A percentile compares a stretch with the other conserved stretches of the same genome.
phyloP scores from a whole-genome alignment of 2,888 invertebrate genomes.

The Prenolepis imparis region DNA sequence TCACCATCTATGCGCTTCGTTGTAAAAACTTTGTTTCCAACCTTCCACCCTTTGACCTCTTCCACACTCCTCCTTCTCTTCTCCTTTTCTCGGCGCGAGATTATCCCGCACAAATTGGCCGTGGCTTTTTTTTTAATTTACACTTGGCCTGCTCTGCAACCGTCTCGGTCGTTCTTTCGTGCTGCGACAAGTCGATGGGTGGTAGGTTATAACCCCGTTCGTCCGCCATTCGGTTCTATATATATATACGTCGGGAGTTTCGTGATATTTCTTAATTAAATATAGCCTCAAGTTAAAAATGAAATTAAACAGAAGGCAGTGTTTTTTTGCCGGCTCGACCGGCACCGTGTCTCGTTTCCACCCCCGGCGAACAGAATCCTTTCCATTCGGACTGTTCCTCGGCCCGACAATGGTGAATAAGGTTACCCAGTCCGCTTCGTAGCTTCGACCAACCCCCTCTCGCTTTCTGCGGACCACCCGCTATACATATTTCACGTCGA shows the following conservation, averaged over 20 bases:
- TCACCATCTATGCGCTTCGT: background rate
- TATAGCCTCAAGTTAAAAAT: constrained; percentile 82
- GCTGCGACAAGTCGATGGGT: constrained; percentile 49
- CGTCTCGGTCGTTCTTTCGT: constrained; percentile 46
- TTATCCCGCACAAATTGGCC: constrained; percentile 70
- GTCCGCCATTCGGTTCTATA: constrained; percentile 35
- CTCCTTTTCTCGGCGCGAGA: constrained; percentile 61
- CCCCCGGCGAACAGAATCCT: constrained; percentile 51
- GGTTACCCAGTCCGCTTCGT: constrained; percentile 78
- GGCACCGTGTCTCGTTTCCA: constrained; percentile 34
- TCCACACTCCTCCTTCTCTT: background rate
- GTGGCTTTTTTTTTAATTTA: constrained; percentile 74
- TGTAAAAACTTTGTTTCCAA: constrained; percentile 42
- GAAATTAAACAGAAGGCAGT: constrained; percentile 82
- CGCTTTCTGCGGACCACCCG: constrained; percentile 67
- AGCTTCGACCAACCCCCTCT: constrained; percentile 72
- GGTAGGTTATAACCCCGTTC: constrained; percentile 58
- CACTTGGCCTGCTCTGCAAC: constrained; percentile 60
- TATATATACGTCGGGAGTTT: constrained; percentile 66
- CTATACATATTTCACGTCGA: constrained; percentile 81
- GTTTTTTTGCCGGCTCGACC: constrained; percentile 72
- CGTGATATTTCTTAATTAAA: constrained; percentile 84
- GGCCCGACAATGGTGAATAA: constrained; percentile 80
- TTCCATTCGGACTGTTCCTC: constrained; percentile 67
- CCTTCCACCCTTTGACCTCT: background rate